Base-by-base conservation (phyloP, 2,797 vertebrate genomes). In the Gobio occitaniae region DNA sequence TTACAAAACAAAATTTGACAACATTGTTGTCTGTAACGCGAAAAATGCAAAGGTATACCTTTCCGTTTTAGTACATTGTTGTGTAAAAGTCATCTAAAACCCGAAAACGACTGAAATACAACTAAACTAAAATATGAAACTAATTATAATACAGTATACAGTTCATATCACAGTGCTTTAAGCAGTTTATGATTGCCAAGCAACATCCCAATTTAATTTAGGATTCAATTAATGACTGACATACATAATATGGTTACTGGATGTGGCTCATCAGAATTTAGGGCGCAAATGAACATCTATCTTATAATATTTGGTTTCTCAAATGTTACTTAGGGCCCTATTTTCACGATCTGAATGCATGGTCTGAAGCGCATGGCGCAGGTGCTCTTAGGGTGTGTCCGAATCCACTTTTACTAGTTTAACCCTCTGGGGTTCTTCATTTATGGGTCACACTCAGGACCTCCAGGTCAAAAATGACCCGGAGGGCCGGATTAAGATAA, bases 121-220 rank as follows among this genome's bases (percentile, higher is more conserved):
- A 29, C 11, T 25, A 6, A 15, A 6, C 19, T 38, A 70, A 81
- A 3, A 6, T 11, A 32, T 32, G 29, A 65, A 48, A 12, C 16
- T 66, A 50, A 48, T 41, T 15, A 54, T 8, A 72, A 3, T 4
- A 36, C 9, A 11, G 44, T 50, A 4, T 41, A 41, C 32, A 52
- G 15, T 68, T 50, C 19, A 48, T 48, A 48, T 17, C 44, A 48
- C 19, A 15, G 54, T 56, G 50, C 12, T 25, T 70, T 13, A 21
- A 44, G 68, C 9, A 59, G 6, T 59, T 41, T 44, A 25, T 47
- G 10, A 36, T 56, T 38, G 29, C 2, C 19, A 3, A 56, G 25
- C 87, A 91, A 92, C 88, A 90, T 80, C 86, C 80, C 84, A 15
- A 41, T 56, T 77, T 54, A 38, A 36, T 44, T 69, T 69, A 44